Conservation (phyloP, 2,888 invertebrate species). For the Busseola fusca region DNA sequence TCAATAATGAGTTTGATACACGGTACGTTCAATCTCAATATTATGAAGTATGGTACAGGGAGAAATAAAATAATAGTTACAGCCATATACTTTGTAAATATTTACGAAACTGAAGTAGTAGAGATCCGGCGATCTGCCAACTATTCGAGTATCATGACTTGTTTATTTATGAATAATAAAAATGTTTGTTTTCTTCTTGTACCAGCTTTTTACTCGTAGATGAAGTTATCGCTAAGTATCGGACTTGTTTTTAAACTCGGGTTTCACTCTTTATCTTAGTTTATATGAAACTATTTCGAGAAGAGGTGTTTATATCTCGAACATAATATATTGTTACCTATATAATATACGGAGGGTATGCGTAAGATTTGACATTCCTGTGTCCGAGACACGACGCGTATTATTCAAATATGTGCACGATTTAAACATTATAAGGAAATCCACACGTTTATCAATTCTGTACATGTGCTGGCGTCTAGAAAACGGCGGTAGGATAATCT, state of each 20-base stretch:
- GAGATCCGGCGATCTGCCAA: constrained; percentile 60
- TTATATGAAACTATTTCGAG: constrained; percentile 22
- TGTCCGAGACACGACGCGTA: constrained; percentile 27
- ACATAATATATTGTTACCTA: not conserved
- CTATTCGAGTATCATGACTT: constrained; percentile 29
- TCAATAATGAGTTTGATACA: constrained; percentile 28
- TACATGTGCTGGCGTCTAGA: constrained; percentile 49
- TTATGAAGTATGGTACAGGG: constrained; percentile 50
- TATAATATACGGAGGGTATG: not conserved
- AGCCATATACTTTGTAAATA: constrained; percentile 50
- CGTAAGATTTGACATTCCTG: constrained; percentile 43
- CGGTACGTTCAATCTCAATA: constrained; percentile 40
- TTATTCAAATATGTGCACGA: constrained; percentile 56
- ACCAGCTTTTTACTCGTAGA: constrained; percentile 15
- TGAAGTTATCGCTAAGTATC: constrained; percentile 25
- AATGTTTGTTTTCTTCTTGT: constrained; percentile 29
- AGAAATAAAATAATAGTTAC: constrained; percentile 50
- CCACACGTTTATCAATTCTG: constrained; percentile 51
- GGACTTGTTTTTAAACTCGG: constrained; percentile 31
- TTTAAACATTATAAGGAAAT: constrained; percentile 52
- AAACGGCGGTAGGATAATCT: constrained; percentile 47
- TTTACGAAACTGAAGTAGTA: constrained; percentile 51
- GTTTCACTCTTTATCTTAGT: constrained; percentile 27
- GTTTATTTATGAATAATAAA: constrained; percentile 42
- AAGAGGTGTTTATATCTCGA: constrained; percentile 6